Base-by-base conservation (phyloP, 1,140 invertebrate genomes). In the Bombus pascuorum region DNA sequence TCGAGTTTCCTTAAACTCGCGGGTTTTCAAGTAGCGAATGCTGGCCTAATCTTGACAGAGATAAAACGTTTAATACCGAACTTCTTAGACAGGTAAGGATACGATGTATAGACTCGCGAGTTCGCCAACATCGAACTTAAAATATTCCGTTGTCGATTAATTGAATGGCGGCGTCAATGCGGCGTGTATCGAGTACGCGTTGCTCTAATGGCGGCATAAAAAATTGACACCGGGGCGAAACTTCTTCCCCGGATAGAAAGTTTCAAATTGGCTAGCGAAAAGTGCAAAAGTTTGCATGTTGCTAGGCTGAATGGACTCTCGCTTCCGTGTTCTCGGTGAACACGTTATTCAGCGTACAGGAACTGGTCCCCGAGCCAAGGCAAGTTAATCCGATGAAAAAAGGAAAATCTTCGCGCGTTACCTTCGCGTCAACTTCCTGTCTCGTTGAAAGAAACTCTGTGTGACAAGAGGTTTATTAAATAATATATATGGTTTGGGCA, bases 261-360 rank as follows among this genome's bases (percentile, higher is more conserved):
- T 78, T 66, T 83, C 62, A 83, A 78, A 83, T 83, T 83, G 81
- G 81, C 74, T 57, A 32, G 34, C 9, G 74, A 47, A 42, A n/a
- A 57, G 62, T 57, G 74, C n/a, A 44, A 53, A 83, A 83, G 74
- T 83, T 77, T 66, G 70, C 62, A 25, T 68, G 81, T 68, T 47
- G 42, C 18, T 37, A 47, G 62, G 18, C 74, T 77, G 74, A 83
- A 83, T 83, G 74, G 75, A 78, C 65, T 70, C n/a, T 47, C 74
- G 73, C 37, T 77, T 57, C 44, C 74, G 74, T 34, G 28, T 78
- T 25, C 81, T 28, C 28, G 4, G 65, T 15, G 74, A 47, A 18
- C 81, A 22, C 62, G 75, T 25, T 68, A 77, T 75, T 57, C 81
- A 42, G 8, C 3, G 34, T 13, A 32, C n/a, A 42, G 42, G 53